Percentiles rank a stretch among this genome's conserved stretches.
Evolutionary conservation across 2,113 vertebrate species (phyloP).

Genomic region (Dunckerocampus dactyliophorus): DNA sequence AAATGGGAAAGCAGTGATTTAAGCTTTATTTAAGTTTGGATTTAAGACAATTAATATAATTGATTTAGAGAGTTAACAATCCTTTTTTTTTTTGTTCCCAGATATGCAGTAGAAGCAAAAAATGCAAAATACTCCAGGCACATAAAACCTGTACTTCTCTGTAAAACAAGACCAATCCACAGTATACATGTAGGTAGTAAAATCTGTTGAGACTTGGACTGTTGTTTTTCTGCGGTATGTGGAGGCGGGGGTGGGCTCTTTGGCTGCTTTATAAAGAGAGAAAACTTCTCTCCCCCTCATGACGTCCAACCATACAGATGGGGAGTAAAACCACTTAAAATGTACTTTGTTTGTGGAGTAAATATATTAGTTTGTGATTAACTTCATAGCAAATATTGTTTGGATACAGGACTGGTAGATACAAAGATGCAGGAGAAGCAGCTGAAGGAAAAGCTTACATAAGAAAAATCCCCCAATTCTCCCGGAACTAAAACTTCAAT

Average conservation of each 20-base stretch:
- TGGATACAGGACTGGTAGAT: neutral
- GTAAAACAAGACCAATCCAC: constrained; percentile 6
- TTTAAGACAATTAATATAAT: too few species aligned
- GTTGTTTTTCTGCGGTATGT: constrained; percentile 57
- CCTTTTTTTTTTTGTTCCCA: neutral
- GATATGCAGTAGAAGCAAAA: neutral
- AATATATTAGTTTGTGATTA: too few species aligned
- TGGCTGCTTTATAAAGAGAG: constrained; percentile 39
- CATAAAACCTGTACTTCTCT: neutral
- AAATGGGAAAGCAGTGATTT: neutral
- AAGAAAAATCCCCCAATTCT: constrained; percentile 43
- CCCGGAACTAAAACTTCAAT: constrained; percentile 48
- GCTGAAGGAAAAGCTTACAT: constrained; percentile 40
- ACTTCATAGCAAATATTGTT: neutral
- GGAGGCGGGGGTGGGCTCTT: constrained; percentile 49
- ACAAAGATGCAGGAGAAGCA: constrained; percentile 13
- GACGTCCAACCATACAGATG: neutral
- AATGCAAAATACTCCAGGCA: neutral
- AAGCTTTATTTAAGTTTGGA: neutral
- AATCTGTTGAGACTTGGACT: constrained; percentile 28
- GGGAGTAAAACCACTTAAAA: constrained; percentile 17
- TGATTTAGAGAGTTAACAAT: neutral
- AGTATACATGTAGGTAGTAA: constrained; percentile 5
- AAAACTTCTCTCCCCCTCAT: constrained; percentile 41
- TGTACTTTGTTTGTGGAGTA: neutral